Evolutionary conservation across 2,888 invertebrate genomes (phyloP).

Genomic region (Chrysotoxum bicinctum): DNA sequence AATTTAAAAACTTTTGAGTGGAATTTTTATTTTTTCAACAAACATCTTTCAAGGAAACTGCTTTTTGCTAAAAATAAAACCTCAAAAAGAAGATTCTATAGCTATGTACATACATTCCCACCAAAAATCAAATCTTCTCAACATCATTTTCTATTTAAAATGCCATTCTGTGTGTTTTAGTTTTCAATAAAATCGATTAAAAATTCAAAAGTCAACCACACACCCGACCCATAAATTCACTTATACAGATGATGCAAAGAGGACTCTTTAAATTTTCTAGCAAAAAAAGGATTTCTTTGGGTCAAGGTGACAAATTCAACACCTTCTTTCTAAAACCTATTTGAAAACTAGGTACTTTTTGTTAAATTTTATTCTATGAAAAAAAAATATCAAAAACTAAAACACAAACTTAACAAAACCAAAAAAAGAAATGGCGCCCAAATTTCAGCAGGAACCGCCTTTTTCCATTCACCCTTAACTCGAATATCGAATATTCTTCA

Average conservation of each 20-base stretch:
- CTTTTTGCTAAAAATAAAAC: no score
- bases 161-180: background rate
- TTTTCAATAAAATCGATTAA: background rate
- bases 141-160: background rate
- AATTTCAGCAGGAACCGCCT: constrained; percentile 55
- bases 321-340: constrained; percentile 29
- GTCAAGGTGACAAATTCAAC: constrained; percentile 68
- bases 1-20: no score
- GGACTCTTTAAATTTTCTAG: background rate
- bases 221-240: background rate
- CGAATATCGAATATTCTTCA: background rate
- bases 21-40: no score
- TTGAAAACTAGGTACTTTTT: constrained; percentile 16
- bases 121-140: background rate
- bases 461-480: constrained; percentile 56
- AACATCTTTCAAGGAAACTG: no score
- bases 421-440: constrained; percentile 66
- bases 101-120: no score
- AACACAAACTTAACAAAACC: background rate
- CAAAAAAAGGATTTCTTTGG: constrained; percentile 43
- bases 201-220: background rate
- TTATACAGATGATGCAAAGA: background rate
- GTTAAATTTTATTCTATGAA: constrained; percentile 40
- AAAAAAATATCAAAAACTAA: background rate
- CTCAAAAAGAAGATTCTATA: no score